Evolutionary conservation across 2,113 vertebrate species (phyloP), one percentile per base, ranked within the genome.

Genomic region (Notothenia rossii): DNA sequence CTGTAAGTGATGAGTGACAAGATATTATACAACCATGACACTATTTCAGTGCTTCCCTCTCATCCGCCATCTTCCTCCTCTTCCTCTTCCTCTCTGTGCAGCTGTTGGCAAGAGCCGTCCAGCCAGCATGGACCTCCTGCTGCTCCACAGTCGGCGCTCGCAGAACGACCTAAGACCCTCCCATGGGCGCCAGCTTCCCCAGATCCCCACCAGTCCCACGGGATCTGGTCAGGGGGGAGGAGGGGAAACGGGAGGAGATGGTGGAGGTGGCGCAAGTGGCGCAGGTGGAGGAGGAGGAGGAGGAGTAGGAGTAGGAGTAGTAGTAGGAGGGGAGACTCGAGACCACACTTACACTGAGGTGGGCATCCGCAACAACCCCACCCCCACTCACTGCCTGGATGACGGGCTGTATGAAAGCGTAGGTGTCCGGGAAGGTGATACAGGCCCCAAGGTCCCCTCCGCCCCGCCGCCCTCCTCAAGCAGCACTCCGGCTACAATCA

Each of bases 71-170:
- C 18, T 43, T 14, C 3, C 18, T 12, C 14, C 10, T n/a, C 13
- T 8, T 7, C 45, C 61, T 5, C 7, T 5, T 17, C 43, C 7
- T 49, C 25, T 69, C 49, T 33, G 22, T 60, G 60, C 86, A 95
- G 95, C 93, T 77, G 89, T 90, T 29, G 88, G 88, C 46, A 96
- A 93, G 80, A 94, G 89, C 76, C 94, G 94, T 12, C 94, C 95
- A 3, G 95, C 94, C 73, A 96, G 95, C 20, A 95, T 95, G 95
- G 95, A 96, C 82, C 94, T 95, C 64, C 89, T 96, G 45, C 93
- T 94, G 55, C 91, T 96, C 60, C 94, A 95, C 76, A 94, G 87
- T n/a, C 94, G 89, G 3, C 87, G 85, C 75, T 95, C 94, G 17
- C 90, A 91, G 75, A 91, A 91, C 2, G 94, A 95, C 85, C 83